A percentile compares a stretch with the other conserved stretches of the same genome.
phyloP scores from a whole-genome alignment of 2,888 invertebrate genomes.

The Rhyacophila evoluta region DNA sequence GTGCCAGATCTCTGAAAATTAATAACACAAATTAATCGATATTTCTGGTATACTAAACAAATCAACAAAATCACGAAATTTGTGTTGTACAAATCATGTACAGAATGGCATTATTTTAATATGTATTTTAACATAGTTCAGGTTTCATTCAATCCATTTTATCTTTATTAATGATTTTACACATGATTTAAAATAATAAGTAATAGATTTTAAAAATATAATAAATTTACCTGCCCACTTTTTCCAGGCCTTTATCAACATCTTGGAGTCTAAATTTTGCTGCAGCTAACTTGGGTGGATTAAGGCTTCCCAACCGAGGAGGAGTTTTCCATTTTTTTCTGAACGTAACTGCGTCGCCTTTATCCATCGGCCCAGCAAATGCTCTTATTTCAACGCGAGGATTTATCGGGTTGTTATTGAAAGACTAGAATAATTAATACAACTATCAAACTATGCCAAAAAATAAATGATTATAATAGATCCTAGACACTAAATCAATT shows the following conservation, averaged over 20 bases:
- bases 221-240: conserved; percentile 80
- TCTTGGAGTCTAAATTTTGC: conserved; percentile 74
- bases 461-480: too few species aligned
- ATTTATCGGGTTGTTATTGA: conserved; percentile 75
- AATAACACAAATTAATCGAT: conserved; percentile 26
- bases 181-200: too few species aligned
- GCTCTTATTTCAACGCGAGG: conserved; percentile 84
- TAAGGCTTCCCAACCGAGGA: conserved; percentile 65
- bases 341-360: conserved; percentile 77
- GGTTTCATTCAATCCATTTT: too few species aligned
- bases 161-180: too few species aligned
- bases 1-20: conserved; percentile 73
- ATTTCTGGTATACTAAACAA: neutral
- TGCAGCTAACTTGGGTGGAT: conserved; percentile 46
- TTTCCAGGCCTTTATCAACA: conserved; percentile 88
- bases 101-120: too few species aligned
- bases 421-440: conserved; percentile 68
- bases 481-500: too few species aligned
- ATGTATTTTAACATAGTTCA: too few species aligned
- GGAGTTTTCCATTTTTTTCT: conserved; percentile 88
- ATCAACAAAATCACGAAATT: too few species aligned
- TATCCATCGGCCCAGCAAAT: conserved; percentile 92
- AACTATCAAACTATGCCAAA: too few species aligned
- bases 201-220: too few species aligned
- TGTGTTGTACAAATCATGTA: too few species aligned